Percentiles rank a stretch among this genome's conserved stretches.
Evolutionary conservation across 2,113 vertebrate species (phyloP).

Genomic region (Arizona elegans): DNA sequence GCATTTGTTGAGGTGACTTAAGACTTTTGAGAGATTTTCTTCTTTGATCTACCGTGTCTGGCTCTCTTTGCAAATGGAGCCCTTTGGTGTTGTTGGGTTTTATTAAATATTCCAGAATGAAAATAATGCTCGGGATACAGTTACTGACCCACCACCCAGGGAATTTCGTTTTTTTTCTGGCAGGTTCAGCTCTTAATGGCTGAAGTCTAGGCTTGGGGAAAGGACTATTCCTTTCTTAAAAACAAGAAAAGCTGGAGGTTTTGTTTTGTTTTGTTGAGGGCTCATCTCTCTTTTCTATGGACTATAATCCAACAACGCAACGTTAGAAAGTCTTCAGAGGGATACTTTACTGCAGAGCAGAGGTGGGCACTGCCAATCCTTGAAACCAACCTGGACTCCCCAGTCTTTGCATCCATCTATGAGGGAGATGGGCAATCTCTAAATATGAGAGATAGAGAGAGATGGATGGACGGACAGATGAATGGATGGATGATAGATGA

Average conservation of each 20-base stretch:
- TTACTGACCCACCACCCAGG: slow-evolving; percentile 6
- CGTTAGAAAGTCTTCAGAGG: background rate
- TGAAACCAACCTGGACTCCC: background rate
- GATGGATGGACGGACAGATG: no score
- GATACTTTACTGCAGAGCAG: background rate
- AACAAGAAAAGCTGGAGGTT: background rate
- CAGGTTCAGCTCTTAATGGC: background rate
- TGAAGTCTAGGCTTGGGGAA: background rate
- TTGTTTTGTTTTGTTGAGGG: background rate
- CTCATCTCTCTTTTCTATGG: background rate
- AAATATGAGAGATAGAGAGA: no score
- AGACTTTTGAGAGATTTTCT: slow-evolving; percentile 21
- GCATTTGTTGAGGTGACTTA: background rate
- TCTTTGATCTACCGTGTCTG: slow-evolving; percentile 25
- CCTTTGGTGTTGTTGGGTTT: slow-evolving; percentile 8
- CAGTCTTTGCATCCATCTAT: no score
- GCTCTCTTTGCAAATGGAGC: slow-evolving; percentile 23
- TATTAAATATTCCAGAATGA: slow-evolving; percentile 35
- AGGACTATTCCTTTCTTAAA: background rate
- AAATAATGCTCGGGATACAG: slow-evolving; percentile 21
- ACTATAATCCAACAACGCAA: background rate
- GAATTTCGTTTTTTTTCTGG: slow-evolving; percentile 11
- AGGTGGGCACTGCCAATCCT: background rate
- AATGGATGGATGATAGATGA: no score
- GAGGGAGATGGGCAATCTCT: no score